Evolutionary conservation across 2,888 invertebrate species (phyloP), one percentile per base, ranked within the genome.

Genomic region (Koerneria pararmatus): DNA sequence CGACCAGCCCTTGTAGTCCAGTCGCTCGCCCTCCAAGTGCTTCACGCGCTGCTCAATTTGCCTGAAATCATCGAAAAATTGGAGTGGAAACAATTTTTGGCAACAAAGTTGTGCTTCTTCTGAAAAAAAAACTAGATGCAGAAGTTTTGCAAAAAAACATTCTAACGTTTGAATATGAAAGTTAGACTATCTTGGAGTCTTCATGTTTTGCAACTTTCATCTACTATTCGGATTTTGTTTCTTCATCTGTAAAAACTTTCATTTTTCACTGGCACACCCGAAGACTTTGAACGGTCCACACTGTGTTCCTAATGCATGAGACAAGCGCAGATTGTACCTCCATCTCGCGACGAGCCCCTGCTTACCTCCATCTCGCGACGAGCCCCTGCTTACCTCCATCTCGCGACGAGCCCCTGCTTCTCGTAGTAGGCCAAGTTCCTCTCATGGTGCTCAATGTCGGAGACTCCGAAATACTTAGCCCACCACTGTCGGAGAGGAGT

Each of bases 1-100:
- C 67, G 71, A 74, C 74, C 74, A 80, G 31, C 75, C 80, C 72
- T 80, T 80, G 71, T 80, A 80, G 67, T 80, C 80, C 77, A 78
- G 78, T 61, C 79, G 72, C 68, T 80, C 78, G 22, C 79, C 78
- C 69, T 80, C 75, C 56, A 80, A 70, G 72, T 80, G 80, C 71
- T 75, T 76, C 59, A 80, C 79, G 35, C 80, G 78, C 62, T 78
- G 71, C 67, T 80, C 80, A 63, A 77, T 71, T 67, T 77, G 76
- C 66, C 78, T 75, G 51, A 19, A 74, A 69, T 37, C 35, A n/a
- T n/a, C n/a, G n/a, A n/a, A n/a, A 46, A 4, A 11, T 54, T 11
- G 3, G 19, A 19, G 22, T 22, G 8, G 22, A 34, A n/a, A 54
- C 56, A 24, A 31, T 48, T 27, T 27, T 34, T 57, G 31, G 6